These are phyloP conservation scores for Galerucella pusilla DNA, from an alignment of 2,888 invertebrate species.

Conservation along the genomic window DNA sequence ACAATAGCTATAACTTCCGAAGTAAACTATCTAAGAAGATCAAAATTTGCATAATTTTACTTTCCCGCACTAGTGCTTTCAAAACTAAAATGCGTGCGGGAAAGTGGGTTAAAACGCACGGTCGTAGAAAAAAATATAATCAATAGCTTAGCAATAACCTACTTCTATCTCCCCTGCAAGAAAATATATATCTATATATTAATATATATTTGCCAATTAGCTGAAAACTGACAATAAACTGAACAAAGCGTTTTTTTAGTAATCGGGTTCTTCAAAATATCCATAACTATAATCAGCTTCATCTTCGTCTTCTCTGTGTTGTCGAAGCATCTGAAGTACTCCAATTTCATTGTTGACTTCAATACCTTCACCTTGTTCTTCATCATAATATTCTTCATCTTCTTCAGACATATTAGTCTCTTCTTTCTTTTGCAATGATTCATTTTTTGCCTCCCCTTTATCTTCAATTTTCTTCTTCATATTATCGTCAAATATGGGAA, in stretches of 20 bases:
- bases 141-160: no score
- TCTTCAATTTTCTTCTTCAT: constrained; percentile 18
- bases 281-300: constrained; percentile 70
- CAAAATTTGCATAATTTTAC: no score
- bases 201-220: no score
- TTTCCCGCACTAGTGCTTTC: no score
- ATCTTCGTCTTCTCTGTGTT: constrained; percentile 73
- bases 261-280: constrained; percentile 42
- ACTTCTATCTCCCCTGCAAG: no score
- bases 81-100: no score
- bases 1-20: no score
- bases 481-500: constrained; percentile 39
- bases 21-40: no score
- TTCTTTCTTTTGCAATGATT: constrained; percentile 19
- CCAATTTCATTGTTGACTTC: constrained; percentile 60
- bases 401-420: constrained; percentile 51
- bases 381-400: constrained; percentile 60
- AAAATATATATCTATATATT: no score
- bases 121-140: no score
- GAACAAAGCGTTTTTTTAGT: constrained; percentile 14
- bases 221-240: no score
- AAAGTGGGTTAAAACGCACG: no score
- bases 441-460: constrained; percentile 18
- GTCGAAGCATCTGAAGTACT: constrained; percentile 64
- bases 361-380: constrained; percentile 57